Conservation (phyloP, 2,113 vertebrate species). For the Reinhardtius hippoglossoides region DNA sequence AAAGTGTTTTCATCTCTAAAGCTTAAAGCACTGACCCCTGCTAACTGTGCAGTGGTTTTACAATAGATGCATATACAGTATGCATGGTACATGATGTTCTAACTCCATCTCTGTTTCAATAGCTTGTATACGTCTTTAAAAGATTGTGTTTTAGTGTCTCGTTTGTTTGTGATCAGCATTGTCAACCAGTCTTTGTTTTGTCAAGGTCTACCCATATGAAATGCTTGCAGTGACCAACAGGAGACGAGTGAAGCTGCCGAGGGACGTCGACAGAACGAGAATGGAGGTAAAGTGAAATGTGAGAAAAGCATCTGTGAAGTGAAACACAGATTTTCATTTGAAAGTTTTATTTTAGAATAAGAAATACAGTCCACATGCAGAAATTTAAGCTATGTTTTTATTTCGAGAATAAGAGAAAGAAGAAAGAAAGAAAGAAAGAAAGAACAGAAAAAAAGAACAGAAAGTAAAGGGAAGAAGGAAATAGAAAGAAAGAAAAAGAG, state of each 20-base stretch:
- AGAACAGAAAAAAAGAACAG: too few species aligned
- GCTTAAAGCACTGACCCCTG: background rate
- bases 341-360: background rate
- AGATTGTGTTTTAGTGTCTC: background rate
- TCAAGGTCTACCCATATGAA: conserved; percentile 96
- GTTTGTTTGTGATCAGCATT: conserved; percentile 44
- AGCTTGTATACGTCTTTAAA: background rate
- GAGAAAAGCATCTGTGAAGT: background rate
- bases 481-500: too few species aligned
- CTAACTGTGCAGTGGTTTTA: conserved; percentile 6
- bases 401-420: too few species aligned
- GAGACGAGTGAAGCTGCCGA: conserved; percentile 93
- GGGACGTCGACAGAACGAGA: conserved; percentile 94
- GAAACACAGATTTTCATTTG: too few species aligned
- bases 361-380: background rate
- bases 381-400: too few species aligned
- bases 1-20: background rate
- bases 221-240: conserved; percentile 92
- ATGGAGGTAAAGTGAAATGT: conserved; percentile 87
- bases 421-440: too few species aligned
- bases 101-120: conserved; percentile 9
- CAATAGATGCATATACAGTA: background rate
- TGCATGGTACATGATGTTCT: conserved; percentile 10
- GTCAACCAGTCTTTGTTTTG: conserved; percentile 66
- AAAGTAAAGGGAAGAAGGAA: too few species aligned